Percentiles rank a stretch among this genome's conserved stretches.
These are phyloP conservation scores for Pachypeltis micranthus DNA, from an alignment of 1,140 invertebrate species.

Conservation along the genomic window DNA sequence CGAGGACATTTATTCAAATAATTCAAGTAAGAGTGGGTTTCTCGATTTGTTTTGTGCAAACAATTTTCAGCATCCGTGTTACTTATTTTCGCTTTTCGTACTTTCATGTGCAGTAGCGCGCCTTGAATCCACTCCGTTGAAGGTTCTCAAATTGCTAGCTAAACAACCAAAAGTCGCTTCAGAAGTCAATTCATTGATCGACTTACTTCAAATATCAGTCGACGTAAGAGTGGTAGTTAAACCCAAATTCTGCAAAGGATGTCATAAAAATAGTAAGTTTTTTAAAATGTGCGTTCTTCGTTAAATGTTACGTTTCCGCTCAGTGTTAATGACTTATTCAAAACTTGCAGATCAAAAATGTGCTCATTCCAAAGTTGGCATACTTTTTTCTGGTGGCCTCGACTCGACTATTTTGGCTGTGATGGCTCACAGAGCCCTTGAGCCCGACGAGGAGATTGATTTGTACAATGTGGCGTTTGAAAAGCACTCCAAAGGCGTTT, in stretches of 20 bases:
- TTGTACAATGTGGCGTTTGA: slow-evolving; percentile 96
- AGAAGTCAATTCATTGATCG: background rate
- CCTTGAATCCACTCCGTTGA: too few relatives aligned
- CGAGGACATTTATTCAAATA: too few relatives aligned
- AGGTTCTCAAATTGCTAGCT: too few relatives aligned
- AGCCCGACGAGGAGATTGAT: slow-evolving; percentile 63
- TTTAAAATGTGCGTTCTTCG: slow-evolving; percentile 23
- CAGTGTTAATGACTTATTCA: slow-evolving; percentile 39
- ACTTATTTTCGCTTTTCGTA: too few relatives aligned
- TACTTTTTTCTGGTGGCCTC: slow-evolving; percentile 91
- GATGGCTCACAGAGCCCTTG: slow-evolving; percentile 61
- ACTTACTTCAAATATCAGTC: background rate
- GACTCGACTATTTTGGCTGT: slow-evolving; percentile 83
- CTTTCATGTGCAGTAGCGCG: too few relatives aligned
- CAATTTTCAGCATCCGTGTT: too few relatives aligned
- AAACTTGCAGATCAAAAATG: slow-evolving; percentile 37
- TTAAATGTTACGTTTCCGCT: slow-evolving; percentile 33
- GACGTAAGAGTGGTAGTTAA: background rate
- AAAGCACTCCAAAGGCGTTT: slow-evolving; percentile 29
- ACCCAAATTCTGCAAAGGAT: background rate
- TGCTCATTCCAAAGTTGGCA: slow-evolving; percentile 61
- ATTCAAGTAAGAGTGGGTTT: too few relatives aligned
- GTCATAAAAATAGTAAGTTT: background rate
- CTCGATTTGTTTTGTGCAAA: too few relatives aligned
- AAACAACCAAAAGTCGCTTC: background rate